These are phyloP conservation scores for Mormyrus iriodes DNA, from an alignment of 2,113 vertebrate genomes.

Conservation along the genomic window DNA sequence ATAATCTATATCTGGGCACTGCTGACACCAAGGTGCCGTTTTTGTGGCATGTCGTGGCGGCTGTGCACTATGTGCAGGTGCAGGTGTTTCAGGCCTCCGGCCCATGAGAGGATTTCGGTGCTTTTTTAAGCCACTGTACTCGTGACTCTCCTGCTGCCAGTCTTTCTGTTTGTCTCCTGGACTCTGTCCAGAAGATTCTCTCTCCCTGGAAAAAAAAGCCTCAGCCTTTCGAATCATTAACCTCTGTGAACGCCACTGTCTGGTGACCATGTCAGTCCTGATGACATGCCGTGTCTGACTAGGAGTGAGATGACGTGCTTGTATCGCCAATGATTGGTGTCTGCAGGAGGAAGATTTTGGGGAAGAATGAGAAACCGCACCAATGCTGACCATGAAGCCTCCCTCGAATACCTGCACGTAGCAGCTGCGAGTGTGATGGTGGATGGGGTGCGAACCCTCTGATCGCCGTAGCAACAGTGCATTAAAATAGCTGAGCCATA, in stretches of 20 bases:
- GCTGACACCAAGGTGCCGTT: background rate
- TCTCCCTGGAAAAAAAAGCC: background rate
- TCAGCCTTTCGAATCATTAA: slow-evolving; percentile 11
- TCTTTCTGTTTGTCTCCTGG: background rate
- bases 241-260: background rate
- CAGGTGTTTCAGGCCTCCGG: background rate
- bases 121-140: background rate
- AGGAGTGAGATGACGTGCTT: background rate
- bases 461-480: background rate
- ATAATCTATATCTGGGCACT: background rate
- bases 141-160: background rate
- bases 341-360: background rate
- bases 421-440: background rate
- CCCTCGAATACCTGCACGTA: background rate
- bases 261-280: background rate
- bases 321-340: background rate
- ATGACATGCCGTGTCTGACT: background rate
- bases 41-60: background rate
- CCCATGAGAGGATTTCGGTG: slow-evolving; percentile 1
- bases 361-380: background rate
- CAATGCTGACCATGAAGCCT: background rate
- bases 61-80: background rate
- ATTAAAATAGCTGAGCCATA: slow-evolving; percentile 10
- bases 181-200: slow-evolving; percentile 10
- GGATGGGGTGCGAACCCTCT: background rate